A percentile compares a stretch with the other conserved stretches of the same genome.
phyloP scores from a whole-genome alignment of 2,888 invertebrate genomes.

The Leptura quadrifasciata region DNA sequence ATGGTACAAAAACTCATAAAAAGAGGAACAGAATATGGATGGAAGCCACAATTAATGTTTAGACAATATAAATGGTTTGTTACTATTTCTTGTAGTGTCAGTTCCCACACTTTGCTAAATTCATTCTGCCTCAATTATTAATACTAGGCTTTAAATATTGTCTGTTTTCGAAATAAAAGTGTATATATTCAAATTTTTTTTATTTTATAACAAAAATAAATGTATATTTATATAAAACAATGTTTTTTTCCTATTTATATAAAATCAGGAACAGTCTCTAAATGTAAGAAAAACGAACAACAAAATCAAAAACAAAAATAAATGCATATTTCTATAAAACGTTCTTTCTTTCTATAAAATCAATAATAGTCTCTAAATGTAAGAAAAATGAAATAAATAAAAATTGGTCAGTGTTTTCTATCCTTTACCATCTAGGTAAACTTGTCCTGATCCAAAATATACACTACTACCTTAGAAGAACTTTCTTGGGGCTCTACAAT shows the following conservation, averaged over 20 bases:
- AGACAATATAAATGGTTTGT: no score
- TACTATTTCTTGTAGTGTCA: background rate
- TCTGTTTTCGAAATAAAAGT: constrained; percentile 6
- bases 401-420: background rate
- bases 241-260: background rate
- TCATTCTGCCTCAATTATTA: background rate
- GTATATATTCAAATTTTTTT: constrained; percentile 21
- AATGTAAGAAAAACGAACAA: background rate
- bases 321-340: constrained; percentile 1
- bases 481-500: constrained; percentile 67
- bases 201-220: constrained; percentile 13
- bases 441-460: constrained; percentile 57
- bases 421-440: constrained; percentile 15
- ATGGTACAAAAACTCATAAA: no score
- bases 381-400: background rate
- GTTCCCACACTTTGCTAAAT: background rate
- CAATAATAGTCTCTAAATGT: background rate
- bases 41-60: background rate
- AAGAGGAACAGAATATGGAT: no score
- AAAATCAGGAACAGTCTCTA: background rate
- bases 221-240: constrained; percentile 2
- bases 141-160: background rate
- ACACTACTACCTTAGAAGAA: constrained; percentile 66
- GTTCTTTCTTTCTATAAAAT: background rate
- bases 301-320: no score